Conservation (phyloP, 1,140 invertebrate genomes). For the Sminthurides bifidus region DNA sequence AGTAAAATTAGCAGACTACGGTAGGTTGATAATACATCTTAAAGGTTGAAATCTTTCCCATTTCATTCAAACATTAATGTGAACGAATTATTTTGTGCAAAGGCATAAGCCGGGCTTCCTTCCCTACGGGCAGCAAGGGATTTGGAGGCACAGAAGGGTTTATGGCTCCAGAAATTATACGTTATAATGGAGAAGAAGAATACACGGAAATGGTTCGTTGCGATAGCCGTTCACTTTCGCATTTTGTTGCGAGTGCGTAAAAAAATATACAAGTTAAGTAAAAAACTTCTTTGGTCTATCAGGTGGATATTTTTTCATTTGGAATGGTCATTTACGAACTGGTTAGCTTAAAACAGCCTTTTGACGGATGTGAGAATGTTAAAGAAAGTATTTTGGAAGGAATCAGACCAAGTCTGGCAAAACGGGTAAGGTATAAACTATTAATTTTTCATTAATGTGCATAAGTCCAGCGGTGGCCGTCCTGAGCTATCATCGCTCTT, state of each 20-base stretch:
- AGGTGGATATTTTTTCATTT: constrained; percentile 97
- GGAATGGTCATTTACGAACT: constrained; percentile 99
- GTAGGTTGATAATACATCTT: constrained; percentile 42
- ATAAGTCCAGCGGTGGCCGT: no score
- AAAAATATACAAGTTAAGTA: neutral
- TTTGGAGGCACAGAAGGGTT: constrained; percentile 96
- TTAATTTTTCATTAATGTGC: neutral
- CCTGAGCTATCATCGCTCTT: no score
- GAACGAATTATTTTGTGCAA: constrained; percentile 19
- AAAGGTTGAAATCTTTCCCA: neutral
- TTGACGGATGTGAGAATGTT: constrained; percentile 87
- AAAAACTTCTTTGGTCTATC: constrained; percentile 20
- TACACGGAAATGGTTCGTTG: constrained; percentile 82
- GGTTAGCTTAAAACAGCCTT: constrained; percentile 82
- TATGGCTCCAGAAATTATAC: constrained; percentile 66
- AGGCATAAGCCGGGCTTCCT: constrained; percentile 74
- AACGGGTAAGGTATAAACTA: constrained; percentile 49
- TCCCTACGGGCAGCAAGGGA: constrained; percentile 80
- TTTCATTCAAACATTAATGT: neutral
- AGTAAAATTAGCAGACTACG: constrained; percentile 92
- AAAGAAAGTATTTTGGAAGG: constrained; percentile 94
- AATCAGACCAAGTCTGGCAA: constrained; percentile 71
- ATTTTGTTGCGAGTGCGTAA: neutral
- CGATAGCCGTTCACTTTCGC: neutral
- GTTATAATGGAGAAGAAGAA: constrained; percentile 95